These are phyloP conservation scores for Oryzias dopingdopingensis DNA, from an alignment of 2,797 vertebrate genomes.

Conservation along the genomic window DNA sequence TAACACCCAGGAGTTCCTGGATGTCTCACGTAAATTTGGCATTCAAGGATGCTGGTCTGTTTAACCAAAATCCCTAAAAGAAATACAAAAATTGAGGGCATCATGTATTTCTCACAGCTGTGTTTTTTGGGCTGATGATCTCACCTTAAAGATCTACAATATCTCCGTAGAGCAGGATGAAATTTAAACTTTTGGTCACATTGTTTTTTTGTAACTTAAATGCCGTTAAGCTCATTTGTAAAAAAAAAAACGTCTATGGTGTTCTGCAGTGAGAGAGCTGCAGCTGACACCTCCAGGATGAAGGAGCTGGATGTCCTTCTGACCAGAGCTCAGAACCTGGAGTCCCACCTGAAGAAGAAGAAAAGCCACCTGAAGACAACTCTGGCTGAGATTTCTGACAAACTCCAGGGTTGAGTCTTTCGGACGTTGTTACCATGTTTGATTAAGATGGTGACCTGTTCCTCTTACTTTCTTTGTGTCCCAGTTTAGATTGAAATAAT, in stretches of 20 bases:
- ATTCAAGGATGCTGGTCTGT: too few species aligned
- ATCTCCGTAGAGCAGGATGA: too few species aligned
- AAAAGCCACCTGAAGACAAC: constrained; percentile 67
- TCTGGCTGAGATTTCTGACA: constrained; percentile 70
- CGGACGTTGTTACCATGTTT: too few species aligned
- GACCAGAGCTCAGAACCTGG: constrained; percentile 63
- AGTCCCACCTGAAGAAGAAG: constrained; percentile 71
- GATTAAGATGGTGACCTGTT: neutral
- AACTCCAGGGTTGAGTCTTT: constrained; percentile 59
- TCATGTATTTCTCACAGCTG: too few species aligned
- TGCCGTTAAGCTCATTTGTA: neutral
- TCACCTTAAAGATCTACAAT: too few species aligned
- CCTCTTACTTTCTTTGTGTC: neutral
- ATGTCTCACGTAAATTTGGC: too few species aligned
- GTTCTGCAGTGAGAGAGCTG: constrained; percentile 66
- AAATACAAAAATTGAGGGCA: too few species aligned
- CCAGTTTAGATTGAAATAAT: neutral
- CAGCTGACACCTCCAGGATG: constrained; percentile 62
- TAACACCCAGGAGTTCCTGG: too few species aligned
- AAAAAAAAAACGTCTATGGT: neutral
- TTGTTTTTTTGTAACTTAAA: neutral
- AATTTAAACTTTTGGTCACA: too few species aligned
- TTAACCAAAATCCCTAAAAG: too few species aligned
- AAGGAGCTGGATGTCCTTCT: constrained; percentile 70
- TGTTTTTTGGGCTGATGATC: too few species aligned